A percentile compares a stretch with the other conserved stretches of the same genome.
Conservation (phyloP, 2,113 vertebrate genomes). For the Oryzias javanicus region DNA sequence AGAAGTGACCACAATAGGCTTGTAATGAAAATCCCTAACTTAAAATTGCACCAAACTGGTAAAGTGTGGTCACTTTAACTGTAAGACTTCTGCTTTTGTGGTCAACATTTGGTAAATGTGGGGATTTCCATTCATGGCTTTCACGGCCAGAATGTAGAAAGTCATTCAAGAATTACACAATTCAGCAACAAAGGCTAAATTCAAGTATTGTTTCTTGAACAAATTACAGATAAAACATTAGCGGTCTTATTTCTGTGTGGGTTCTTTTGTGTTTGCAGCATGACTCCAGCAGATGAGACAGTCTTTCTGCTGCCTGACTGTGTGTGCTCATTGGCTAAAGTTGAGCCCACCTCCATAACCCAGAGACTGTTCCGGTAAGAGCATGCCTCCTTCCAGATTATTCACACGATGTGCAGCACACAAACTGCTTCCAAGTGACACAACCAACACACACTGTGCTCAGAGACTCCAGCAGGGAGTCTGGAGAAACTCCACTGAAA, state of each 20-base stretch:
- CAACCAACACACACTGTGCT: not conserved
- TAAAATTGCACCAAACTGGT: conserved; percentile 4
- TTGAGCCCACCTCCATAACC: conserved; percentile 50
- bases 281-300: conserved; percentile 34
- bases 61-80: conserved; percentile 12
- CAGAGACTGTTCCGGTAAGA: conserved; percentile 59
- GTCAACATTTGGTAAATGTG: conserved; percentile 5
- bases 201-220: not conserved
- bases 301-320: conserved; percentile 34
- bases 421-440: not conserved
- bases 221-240: not conserved
- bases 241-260: not conserved
- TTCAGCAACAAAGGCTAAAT: not conserved
- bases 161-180: conserved; percentile 16
- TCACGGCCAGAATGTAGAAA: conserved; percentile 31
- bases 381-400: conserved; percentile 57
- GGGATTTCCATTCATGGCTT: conserved; percentile 25
- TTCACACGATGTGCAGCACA: conserved; percentile 8
- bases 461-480: conserved; percentile 52
- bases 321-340: conserved; percentile 55
- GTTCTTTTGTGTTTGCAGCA: conserved; percentile 2
- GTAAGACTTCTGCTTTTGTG: not conserved
- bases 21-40: conserved; percentile 2
- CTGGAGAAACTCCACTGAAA: conserved; percentile 15
- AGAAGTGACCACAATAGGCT: conserved; percentile 5